A percentile compares a stretch with the other conserved stretches of the same genome.
These are phyloP conservation scores for Anarhynchus alexandrinus DNA, from an alignment of 2,113 vertebrate species.

Conservation along the genomic window DNA sequence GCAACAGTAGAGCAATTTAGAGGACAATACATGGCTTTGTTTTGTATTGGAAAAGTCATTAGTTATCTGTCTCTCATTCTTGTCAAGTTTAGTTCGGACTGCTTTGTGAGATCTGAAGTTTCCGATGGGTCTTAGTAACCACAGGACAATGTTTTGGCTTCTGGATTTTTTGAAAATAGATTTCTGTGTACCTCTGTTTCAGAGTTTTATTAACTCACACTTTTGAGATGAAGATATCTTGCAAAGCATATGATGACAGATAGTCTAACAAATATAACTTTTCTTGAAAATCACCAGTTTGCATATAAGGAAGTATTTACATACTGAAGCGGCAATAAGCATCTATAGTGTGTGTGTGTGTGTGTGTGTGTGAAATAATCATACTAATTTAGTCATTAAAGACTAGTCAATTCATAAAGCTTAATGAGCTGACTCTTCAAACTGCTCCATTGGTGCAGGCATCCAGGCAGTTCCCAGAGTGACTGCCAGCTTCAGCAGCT, in stretches of 20 bases:
- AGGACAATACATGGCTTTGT: neutral
- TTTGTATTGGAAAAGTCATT: neutral
- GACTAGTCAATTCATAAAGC: neutral
- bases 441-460: neutral
- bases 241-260: neutral
- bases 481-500: neutral
- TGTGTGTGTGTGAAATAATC: no score
- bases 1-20: neutral
- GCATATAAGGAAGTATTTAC: neutral
- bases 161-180: neutral
- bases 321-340: neutral
- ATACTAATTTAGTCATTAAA: neutral
- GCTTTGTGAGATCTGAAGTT: neutral
- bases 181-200: neutral
- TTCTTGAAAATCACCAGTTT: neutral
- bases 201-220: neutral
- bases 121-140: neutral
- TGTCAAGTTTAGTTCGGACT: neutral
- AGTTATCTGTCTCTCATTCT: neutral
- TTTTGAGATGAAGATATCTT: neutral
- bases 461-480: neutral
- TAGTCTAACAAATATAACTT: neutral
- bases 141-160: neutral
- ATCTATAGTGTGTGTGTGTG: neutral
- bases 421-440: neutral